phyloP scores from a whole-genome alignment of 2,113 vertebrate species.

The Apistogramma diplotaenia region DNA sequence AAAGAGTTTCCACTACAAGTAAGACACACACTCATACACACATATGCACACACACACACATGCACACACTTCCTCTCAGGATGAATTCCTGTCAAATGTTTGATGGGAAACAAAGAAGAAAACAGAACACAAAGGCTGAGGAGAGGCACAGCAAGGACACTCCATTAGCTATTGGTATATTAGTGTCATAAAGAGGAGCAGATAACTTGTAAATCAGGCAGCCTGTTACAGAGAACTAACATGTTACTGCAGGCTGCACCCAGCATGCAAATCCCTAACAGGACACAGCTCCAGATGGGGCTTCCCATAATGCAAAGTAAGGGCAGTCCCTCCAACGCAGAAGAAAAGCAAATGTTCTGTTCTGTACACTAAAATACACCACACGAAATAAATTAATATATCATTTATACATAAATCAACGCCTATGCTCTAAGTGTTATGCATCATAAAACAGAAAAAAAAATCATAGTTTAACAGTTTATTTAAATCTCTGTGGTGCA shows the following conservation, averaged over 20 bases:
- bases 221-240: neutral
- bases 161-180: neutral
- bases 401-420: neutral
- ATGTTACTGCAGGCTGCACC: neutral
- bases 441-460: constrained; percentile 7
- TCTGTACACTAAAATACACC: neutral
- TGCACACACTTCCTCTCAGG: constrained; percentile 3
- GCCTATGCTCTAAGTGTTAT: neutral
- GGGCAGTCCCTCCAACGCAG: constrained; percentile 28
- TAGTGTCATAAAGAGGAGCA: constrained; percentile 9
- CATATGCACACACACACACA: neutral
- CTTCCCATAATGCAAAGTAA: constrained; percentile 62
- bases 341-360: neutral
- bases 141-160: neutral
- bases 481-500: neutral
- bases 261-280: constrained; percentile 42
- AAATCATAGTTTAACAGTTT: neutral
- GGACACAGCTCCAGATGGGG: constrained; percentile 18
- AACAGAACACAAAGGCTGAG: constrained; percentile 1
- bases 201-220: neutral
- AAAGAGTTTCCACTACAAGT: constrained; percentile 72
- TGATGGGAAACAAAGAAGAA: constrained; percentile 25
- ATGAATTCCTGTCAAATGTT: constrained; percentile 44
- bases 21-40: constrained; percentile 28
- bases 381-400: neutral